A percentile compares a stretch with the other conserved stretches of the same genome.
phyloP scores from a whole-genome alignment of 2,888 invertebrate genomes.

The Caenorhabditis macrosperma region DNA sequence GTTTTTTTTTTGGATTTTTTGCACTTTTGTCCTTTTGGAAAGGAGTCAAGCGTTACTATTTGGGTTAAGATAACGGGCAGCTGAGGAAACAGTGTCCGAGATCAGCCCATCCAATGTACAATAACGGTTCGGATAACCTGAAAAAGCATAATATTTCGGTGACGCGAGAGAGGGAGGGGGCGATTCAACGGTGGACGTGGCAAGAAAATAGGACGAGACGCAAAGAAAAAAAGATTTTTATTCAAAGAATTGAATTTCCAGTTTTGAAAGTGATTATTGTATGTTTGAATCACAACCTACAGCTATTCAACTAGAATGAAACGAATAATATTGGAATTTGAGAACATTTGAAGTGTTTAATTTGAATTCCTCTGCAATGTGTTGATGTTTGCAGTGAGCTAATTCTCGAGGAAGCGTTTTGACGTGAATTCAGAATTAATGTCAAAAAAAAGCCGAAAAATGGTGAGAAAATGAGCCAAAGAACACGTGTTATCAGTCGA shows the following conservation, averaged over 20 bases:
- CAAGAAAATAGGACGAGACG: neutral
- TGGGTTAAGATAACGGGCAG: neutral
- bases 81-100: conserved; percentile 10
- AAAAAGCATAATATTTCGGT: too few species aligned
- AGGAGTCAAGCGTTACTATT: conserved; percentile 8
- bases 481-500: conserved; percentile 38
- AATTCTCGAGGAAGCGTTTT: too few species aligned
- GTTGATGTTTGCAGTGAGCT: too few species aligned
- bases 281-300: too few species aligned
- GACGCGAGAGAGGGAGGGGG: neutral
- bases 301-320: too few species aligned
- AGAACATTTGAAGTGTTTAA: too few species aligned
- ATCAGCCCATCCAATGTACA: conserved; percentile 54
- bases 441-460: neutral
- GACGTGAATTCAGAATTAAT: too few species aligned
- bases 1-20: conserved; percentile 18
- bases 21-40: conserved; percentile 2
- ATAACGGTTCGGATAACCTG: conserved; percentile 30
- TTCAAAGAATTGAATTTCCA: too few species aligned
- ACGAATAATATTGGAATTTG: too few species aligned
- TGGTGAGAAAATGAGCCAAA: conserved; percentile 16
- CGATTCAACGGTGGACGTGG: neutral
- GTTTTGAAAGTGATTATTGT: too few species aligned
- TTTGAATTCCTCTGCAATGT: too few species aligned
- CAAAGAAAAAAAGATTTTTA: neutral